Percentiles rank a stretch among this genome's conserved stretches.
phyloP scores from a whole-genome alignment of 2,888 invertebrate species.

The Meiosimyza platycephala region DNA sequence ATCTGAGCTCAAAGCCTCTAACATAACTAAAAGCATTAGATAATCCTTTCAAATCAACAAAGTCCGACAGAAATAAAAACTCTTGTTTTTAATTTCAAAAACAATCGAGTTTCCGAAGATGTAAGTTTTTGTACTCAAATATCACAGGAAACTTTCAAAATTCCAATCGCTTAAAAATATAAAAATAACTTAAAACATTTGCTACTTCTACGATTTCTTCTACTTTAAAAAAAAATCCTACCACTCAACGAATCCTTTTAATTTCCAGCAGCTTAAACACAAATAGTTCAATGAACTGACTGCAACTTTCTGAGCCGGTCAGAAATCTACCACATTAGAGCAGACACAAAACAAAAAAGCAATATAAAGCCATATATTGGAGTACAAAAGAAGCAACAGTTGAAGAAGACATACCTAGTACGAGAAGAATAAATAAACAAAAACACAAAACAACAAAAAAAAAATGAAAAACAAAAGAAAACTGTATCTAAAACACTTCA shows the following conservation, averaged over 20 bases:
- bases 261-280: slow-evolving; percentile 3
- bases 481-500: slow-evolving; percentile 6
- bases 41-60: too few relatives aligned
- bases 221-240: too few relatives aligned
- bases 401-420: neutral
- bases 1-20: too few relatives aligned
- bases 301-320: neutral
- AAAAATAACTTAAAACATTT: too few relatives aligned
- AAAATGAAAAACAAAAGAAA: slow-evolving; percentile 1
- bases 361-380: slow-evolving; percentile 6
- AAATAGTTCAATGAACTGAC: slow-evolving; percentile 4
- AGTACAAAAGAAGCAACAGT: neutral
- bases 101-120: too few relatives aligned
- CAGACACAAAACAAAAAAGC: neutral
- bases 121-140: too few relatives aligned
- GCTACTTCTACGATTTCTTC: too few relatives aligned
- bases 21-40: too few relatives aligned
- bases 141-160: too few relatives aligned
- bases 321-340: neutral
- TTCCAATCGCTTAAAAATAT: too few relatives aligned
- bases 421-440: neutral
- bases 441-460: slow-evolving; percentile 6
- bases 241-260: neutral
- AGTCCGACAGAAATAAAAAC: too few relatives aligned
- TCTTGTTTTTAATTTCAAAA: too few relatives aligned